These are phyloP conservation scores for Stegodyphus dumicola DNA, from an alignment of 1,140 invertebrate species.

Conservation along the genomic window DNA sequence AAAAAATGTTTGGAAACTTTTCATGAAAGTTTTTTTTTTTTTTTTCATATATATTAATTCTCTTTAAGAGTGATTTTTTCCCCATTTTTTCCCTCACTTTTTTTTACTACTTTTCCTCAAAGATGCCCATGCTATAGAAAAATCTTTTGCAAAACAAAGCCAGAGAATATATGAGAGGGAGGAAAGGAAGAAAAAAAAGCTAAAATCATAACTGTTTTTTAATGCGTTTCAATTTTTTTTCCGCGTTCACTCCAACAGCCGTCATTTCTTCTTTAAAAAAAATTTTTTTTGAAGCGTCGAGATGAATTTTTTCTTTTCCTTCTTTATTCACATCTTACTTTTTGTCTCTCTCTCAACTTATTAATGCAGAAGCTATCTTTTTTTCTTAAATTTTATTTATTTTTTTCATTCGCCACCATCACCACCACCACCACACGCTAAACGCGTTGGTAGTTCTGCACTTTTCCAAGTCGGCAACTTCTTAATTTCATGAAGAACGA, in stretches of 20 bases:
- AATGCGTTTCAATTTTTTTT: conserved; percentile 50
- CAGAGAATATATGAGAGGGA: conserved; percentile 38
- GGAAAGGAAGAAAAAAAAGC: conserved; percentile 43
- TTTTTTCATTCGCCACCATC: not conserved
- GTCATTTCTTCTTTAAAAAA: conserved; percentile 23
- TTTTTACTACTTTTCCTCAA: conserved; percentile 16
- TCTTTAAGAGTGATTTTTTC: not conserved
- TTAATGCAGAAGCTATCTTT: conserved; percentile 40
- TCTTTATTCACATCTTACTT: conserved; percentile 44
- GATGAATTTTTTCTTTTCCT: not conserved
- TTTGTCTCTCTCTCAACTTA: conserved; percentile 55
- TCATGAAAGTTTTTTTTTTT: conserved; percentile 29
- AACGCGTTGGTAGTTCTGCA: conserved; percentile 5
- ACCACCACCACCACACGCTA: not conserved
- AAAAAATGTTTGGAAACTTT: conserved; percentile 25
- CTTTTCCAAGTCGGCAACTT: conserved; percentile 52
- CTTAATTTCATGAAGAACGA: conserved; percentile 57
- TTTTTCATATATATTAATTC: conserved; percentile 8
- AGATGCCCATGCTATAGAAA: conserved; percentile 17
- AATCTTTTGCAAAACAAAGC: conserved; percentile 39
- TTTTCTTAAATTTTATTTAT: not conserved
- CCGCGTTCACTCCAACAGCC: conserved; percentile 3
- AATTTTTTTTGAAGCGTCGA: conserved; percentile 13
- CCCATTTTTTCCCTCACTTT: not conserved
- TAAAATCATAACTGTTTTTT: conserved; percentile 60